These are phyloP conservation scores for Cheilosia impressa DNA, from an alignment of 2,888 invertebrate species.

Conservation along the genomic window DNA sequence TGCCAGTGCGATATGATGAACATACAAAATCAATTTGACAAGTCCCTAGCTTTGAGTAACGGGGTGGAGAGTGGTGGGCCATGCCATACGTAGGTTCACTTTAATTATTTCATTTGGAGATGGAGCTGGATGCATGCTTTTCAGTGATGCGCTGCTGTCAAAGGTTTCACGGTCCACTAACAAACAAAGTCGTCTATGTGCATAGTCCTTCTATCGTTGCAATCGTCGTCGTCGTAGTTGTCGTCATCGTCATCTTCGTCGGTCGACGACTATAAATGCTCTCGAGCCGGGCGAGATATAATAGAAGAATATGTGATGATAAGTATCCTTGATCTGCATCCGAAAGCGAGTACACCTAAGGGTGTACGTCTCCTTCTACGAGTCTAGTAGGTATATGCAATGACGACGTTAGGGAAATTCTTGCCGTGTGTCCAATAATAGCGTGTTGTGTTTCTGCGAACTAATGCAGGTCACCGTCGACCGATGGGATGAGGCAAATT, in stretches of 20 bases:
- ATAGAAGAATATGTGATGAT: slow-evolving; percentile 34
- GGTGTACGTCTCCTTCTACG: background rate
- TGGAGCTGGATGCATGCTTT: background rate
- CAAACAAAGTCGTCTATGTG: background rate
- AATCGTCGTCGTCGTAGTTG: background rate
- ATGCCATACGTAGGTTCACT: slow-evolving; percentile 22
- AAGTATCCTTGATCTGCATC: slow-evolving; percentile 54
- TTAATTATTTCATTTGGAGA: slow-evolving; percentile 35
- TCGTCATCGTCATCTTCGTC: background rate
- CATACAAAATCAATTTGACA: slow-evolving; percentile 41
- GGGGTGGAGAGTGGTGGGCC: background rate
- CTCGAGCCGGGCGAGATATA: slow-evolving; percentile 2
- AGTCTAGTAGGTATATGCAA: background rate
- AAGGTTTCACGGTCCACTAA: no score
- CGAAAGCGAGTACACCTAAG: slow-evolving; percentile 32
- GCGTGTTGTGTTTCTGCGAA: slow-evolving; percentile 21
- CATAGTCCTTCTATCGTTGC: no score
- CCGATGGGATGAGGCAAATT: slow-evolving; percentile 8
- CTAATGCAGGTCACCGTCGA: slow-evolving; percentile 12
- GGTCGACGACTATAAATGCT: background rate
- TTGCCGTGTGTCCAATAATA: slow-evolving; percentile 36
- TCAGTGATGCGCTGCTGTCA: background rate
- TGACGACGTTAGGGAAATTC: slow-evolving; percentile 16
- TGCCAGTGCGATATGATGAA: background rate
- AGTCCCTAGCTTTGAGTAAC: background rate